A percentile compares a stretch with the other conserved stretches of the same genome.
Evolutionary conservation across 2,113 vertebrate species (phyloP).

Genomic region (Sula dactylatra): DNA sequence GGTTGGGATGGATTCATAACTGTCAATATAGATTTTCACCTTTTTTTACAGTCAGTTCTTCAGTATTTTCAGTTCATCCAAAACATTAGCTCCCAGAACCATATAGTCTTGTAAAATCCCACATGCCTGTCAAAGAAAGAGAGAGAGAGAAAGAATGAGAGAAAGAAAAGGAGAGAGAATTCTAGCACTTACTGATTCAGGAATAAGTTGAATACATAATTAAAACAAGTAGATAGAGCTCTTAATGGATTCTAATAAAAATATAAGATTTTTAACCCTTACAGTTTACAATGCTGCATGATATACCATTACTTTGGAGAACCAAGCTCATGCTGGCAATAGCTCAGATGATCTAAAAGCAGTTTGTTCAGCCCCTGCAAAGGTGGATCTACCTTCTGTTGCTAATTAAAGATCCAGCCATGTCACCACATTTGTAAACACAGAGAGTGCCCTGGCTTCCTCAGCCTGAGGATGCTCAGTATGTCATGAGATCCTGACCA

Average conservation of each 20-base stretch:
- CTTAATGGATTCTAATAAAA: background rate
- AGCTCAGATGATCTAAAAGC: background rate
- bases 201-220: background rate
- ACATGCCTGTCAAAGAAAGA: background rate
- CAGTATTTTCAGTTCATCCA: background rate
- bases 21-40: background rate
- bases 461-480: background rate
- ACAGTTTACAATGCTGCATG: background rate
- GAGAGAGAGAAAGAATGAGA: background rate
- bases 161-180: background rate
- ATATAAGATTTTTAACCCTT: background rate
- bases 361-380: background rate
- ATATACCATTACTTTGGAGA: background rate
- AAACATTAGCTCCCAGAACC: background rate
- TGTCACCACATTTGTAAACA: background rate
- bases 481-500: background rate
- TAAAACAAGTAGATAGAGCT: background rate
- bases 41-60: background rate
- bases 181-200: background rate
- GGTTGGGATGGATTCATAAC: background rate
- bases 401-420: background rate
- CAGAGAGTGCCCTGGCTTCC: background rate
- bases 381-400: background rate
- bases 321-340: background rate
- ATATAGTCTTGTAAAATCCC: background rate